Percentiles rank a stretch among this genome's conserved stretches.
phyloP scores from a whole-genome alignment of 2,113 vertebrate species.

The Corythaixoides concolor region DNA sequence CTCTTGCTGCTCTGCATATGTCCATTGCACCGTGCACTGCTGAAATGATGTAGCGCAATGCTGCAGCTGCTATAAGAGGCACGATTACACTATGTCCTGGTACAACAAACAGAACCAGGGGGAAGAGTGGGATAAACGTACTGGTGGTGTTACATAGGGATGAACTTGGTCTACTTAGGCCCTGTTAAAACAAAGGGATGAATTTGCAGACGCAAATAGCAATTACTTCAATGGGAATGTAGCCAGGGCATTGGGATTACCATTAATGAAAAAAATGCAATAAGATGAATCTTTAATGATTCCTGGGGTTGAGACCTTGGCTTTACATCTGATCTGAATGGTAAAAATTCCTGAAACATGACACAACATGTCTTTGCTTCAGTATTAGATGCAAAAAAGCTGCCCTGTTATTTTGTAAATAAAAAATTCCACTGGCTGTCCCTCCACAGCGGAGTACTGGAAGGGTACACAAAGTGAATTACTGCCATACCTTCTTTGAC shows the following conservation, averaged over 20 bases:
- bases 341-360: not conserved
- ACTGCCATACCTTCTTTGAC: not conserved
- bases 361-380: not conserved
- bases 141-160: not conserved
- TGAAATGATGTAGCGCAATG: not conserved
- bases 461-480: not conserved
- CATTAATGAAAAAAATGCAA: not conserved
- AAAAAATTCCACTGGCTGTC: not conserved
- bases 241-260: not conserved
- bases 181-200: not conserved
- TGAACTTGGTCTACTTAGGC: not conserved
- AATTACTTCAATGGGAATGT: not conserved
- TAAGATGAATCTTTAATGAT: not conserved
- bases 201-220: not conserved
- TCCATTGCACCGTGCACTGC: not conserved
- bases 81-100: fast-evolving
- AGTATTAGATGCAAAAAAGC: not conserved
- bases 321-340: not conserved
- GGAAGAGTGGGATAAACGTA: not conserved
- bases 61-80: not conserved
- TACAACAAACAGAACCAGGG: not conserved
- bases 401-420: not conserved
- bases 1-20: not conserved
- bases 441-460: not conserved
- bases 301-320: not conserved